These are phyloP conservation scores for Threskiornis aethiopicus DNA, from an alignment of 2,797 vertebrate species.

Conservation along the genomic window DNA sequence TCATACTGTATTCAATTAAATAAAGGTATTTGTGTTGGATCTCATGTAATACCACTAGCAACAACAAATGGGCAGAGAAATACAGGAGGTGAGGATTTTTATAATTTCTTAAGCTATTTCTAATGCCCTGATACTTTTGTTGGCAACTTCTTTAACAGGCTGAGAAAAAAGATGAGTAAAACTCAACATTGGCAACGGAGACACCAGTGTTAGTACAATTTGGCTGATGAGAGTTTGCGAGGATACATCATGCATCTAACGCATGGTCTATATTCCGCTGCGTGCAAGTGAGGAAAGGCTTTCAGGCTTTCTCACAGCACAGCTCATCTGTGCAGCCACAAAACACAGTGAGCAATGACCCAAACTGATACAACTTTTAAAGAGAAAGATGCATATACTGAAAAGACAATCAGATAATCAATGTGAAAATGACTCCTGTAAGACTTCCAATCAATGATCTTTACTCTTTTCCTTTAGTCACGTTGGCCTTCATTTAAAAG, in stretches of 20 bases:
- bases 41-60: not conserved
- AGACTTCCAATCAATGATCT: not conserved
- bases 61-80: not conserved
- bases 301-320: not conserved
- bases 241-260: not conserved
- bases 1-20: not conserved
- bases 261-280: accelerated
- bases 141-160: not conserved
- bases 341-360: not conserved
- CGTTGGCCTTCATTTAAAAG: not conserved
- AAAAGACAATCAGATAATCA: not conserved
- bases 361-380: not conserved
- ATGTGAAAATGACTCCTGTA: not conserved
- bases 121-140: not conserved
- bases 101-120: not conserved
- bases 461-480: not conserved
- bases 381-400: not conserved
- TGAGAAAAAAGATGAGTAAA: not conserved
- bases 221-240: not conserved
- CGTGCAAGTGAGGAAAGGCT: not conserved
- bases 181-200: not conserved
- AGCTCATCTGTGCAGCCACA: not conserved
- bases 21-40: not conserved
- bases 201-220: not conserved
- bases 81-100: not conserved